Evolutionary conservation across 35 echinoderm and acorn worm genomes (phyloP).

Genomic region (Ophioderma brevispina): DNA sequence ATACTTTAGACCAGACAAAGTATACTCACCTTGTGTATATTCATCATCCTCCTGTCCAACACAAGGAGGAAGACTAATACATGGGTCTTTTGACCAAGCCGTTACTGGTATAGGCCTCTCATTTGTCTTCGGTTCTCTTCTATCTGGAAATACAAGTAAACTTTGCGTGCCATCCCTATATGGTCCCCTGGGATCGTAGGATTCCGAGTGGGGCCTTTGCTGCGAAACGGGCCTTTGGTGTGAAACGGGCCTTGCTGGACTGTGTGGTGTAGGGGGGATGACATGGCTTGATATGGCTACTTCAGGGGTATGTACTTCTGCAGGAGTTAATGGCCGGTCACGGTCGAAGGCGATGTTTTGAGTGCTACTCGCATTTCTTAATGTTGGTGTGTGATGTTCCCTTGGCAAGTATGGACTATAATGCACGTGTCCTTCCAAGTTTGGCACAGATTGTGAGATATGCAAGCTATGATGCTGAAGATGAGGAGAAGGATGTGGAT

Average conservation of each 20-base stretch:
- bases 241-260: constrained; percentile 10
- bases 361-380: neutral
- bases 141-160: neutral
- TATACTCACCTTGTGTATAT: constrained; percentile 32
- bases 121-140: neutral
- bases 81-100: neutral
- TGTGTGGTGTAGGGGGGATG: neutral
- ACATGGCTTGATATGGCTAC: neutral
- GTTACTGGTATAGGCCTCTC: neutral
- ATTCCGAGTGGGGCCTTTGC: neutral
- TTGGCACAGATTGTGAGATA: neutral
- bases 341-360: neutral
- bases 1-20: no score
- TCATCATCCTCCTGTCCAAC: neutral
- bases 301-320: neutral
- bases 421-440: neutral
- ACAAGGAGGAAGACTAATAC: neutral
- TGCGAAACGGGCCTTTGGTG: neutral
- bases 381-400: neutral
- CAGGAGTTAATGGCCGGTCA: neutral
- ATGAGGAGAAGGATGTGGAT: neutral
- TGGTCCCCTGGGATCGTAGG: neutral
- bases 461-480: neutral
- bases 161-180: neutral
- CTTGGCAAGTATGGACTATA: neutral